Conservation (phyloP, 2,888 invertebrate species). For the Troilus luridus region DNA sequence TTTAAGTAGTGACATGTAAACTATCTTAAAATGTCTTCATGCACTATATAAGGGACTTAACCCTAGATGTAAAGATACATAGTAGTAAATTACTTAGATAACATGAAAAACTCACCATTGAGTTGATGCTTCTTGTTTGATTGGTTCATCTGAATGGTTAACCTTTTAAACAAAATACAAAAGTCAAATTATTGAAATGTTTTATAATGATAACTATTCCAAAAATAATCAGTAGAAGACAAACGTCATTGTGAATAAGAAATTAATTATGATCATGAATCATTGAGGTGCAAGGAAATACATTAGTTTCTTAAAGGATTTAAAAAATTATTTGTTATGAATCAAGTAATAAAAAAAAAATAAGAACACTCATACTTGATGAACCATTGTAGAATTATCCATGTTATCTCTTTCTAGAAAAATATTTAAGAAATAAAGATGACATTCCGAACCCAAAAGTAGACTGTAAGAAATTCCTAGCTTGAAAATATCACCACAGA, state of each 20-base stretch:
- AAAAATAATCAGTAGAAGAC: neutral
- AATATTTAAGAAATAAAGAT: neutral
- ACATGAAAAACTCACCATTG: neutral
- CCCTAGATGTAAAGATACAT: too few species aligned
- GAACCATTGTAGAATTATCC: constrained; percentile 30
- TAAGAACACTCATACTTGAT: neutral
- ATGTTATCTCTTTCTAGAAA: neutral
- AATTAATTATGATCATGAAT: neutral
- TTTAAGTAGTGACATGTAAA: too few species aligned
- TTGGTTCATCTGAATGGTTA: constrained; percentile 12
- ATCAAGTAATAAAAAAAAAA: neutral
- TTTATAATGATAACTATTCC: too few species aligned
- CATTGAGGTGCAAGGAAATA: neutral
- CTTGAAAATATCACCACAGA: neutral
- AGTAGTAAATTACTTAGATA: too few species aligned
- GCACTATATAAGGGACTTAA: too few species aligned
- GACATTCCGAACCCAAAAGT: neutral
- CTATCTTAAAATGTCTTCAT: too few species aligned
- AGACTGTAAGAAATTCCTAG: neutral
- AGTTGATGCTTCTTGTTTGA: constrained; percentile 55
- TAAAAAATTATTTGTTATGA: neutral
- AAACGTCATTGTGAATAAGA: neutral
- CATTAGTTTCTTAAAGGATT: neutral
- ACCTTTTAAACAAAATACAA: constrained; percentile 15
- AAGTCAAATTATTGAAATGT: too few species aligned